These are phyloP conservation scores for Drosophila azteca DNA, from an alignment of 1,140 invertebrate genomes.

Conservation along the genomic window DNA sequence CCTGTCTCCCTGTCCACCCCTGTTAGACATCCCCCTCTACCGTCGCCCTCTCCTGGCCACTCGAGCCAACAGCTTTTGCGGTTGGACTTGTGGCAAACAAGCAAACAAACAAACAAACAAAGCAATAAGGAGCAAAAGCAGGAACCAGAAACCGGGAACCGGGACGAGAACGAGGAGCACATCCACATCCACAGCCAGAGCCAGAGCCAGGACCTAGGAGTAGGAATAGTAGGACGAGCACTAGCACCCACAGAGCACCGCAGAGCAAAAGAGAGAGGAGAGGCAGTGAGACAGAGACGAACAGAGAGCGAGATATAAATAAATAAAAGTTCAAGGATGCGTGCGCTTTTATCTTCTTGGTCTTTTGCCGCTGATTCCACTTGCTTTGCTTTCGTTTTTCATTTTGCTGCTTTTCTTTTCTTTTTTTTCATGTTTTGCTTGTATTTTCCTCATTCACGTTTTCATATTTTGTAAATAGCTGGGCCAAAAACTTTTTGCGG, in stretches of 20 bases:
- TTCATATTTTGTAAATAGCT: slow-evolving; percentile 79
- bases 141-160: slow-evolving; percentile 35
- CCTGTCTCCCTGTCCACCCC: neutral
- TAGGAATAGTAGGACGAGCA: neutral
- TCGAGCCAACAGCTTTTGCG: slow-evolving; percentile 64
- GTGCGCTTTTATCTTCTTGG: slow-evolving; percentile 76
- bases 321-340: slow-evolving; percentile 82
- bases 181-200: neutral
- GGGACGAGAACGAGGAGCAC: slow-evolving; percentile 7
- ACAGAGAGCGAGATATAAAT: slow-evolving; percentile 66
- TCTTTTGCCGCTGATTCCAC: slow-evolving; percentile 66
- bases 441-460: slow-evolving; percentile 60
- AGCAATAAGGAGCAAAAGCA: slow-evolving; percentile 63
- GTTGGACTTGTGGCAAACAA: slow-evolving; percentile 72
- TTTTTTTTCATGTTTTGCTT: slow-evolving; percentile 8
- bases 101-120: slow-evolving; percentile 80
- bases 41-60: too few relatives aligned
- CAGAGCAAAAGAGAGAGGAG: neutral
- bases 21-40: too few relatives aligned
- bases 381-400: slow-evolving; percentile 69
- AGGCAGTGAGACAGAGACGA: slow-evolving; percentile 17
- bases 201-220: neutral
- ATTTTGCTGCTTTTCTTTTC: slow-evolving; percentile 26
- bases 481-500: slow-evolving; percentile 71
- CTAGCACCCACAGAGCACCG: slow-evolving; percentile 7